Evolutionary conservation across 2,113 vertebrate genomes (phyloP).

Genomic region (Gila orcuttii): DNA sequence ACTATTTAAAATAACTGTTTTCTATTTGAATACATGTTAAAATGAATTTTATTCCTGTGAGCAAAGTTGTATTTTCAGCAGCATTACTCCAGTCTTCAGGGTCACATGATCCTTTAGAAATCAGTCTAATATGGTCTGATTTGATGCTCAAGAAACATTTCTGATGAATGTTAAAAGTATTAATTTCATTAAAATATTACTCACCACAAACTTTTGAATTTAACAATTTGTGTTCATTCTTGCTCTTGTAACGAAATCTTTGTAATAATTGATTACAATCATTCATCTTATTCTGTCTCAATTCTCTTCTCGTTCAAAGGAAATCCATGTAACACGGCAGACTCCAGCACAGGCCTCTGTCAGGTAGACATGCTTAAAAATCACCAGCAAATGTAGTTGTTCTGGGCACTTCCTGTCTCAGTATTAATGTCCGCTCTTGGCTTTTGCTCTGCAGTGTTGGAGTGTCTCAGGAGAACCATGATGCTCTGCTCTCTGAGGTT

Average conservation of each 20-base stretch:
- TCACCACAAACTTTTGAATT: neutral
- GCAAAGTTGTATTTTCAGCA: neutral
- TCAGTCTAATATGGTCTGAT: neutral
- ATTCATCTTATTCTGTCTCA: neutral
- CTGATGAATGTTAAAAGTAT: neutral
- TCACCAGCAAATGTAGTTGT: neutral
- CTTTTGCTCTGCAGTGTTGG: slow-evolving; percentile 61
- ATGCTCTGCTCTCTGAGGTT: slow-evolving; percentile 75
- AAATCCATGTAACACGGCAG: slow-evolving; percentile 67
- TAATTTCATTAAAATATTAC: neutral
- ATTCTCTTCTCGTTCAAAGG: slow-evolving; percentile 50
- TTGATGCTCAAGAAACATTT: neutral
- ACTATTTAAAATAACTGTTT: neutral
- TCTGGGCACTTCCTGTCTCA: neutral
- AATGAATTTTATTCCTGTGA: too few relatives aligned
- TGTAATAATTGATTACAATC: neutral
- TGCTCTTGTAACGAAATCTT: neutral
- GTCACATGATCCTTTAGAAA: neutral
- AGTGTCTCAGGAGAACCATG: slow-evolving; percentile 73
- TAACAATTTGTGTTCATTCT: neutral
- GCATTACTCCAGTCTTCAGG: neutral
- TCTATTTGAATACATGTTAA: too few relatives aligned
- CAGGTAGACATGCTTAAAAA: slow-evolving; percentile 73
- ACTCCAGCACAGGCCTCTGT: slow-evolving; percentile 49
- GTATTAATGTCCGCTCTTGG: neutral